phyloP scores from a whole-genome alignment of 35 echinoderm and acorn worm species.

The Lytechinus pictus region DNA sequence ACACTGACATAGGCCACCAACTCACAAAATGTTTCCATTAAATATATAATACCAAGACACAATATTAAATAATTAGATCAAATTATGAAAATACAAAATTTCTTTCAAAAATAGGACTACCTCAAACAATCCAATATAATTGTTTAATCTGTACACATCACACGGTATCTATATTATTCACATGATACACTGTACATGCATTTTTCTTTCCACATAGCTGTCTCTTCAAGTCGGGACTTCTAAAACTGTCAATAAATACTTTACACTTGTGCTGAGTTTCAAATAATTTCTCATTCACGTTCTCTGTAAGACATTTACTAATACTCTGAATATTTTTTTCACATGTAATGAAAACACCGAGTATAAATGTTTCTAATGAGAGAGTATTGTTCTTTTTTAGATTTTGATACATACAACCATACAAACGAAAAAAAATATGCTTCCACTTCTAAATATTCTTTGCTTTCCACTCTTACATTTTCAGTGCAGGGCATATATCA shows the following conservation, averaged over 20 bases:
- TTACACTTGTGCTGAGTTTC: background rate
- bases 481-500: background rate
- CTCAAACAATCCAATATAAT: constrained; percentile 3
- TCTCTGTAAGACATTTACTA: background rate
- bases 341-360: background rate
- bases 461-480: background rate
- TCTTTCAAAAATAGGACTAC: constrained; percentile 5
- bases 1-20: background rate
- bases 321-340: background rate
- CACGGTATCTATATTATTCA: constrained; percentile 13
- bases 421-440: background rate
- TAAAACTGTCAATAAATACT: background rate
- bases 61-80: background rate
- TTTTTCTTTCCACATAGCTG: background rate
- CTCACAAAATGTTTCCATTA: background rate
- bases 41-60: background rate
- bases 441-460: background rate
- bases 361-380: background rate
- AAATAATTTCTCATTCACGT: background rate
- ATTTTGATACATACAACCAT: background rate
- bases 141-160: background rate
- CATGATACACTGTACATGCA: background rate
- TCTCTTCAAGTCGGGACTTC: background rate
- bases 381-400: background rate
- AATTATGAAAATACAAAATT: constrained; percentile 20